phyloP scores from a whole-genome alignment of 2,797 vertebrate species.

The Brotogeris chrysoptera region DNA sequence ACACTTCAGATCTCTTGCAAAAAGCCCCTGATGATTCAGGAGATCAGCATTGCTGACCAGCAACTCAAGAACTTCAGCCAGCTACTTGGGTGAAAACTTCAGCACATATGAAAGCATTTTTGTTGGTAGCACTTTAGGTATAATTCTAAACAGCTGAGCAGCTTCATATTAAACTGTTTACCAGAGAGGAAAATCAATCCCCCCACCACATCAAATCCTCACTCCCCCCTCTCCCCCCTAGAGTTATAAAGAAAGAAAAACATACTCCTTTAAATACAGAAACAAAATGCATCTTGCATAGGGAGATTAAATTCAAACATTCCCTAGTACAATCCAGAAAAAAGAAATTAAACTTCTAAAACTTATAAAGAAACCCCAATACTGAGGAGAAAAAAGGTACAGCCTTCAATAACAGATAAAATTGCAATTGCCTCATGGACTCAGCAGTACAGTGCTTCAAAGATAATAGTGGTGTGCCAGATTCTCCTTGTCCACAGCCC shows the following conservation, averaged over 20 bases:
- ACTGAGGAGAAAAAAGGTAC: not conserved
- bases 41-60: not conserved
- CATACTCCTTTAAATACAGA: not conserved
- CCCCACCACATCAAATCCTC: not conserved
- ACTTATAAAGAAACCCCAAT: not conserved
- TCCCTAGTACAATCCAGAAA: not conserved
- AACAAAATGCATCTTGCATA: not conserved
- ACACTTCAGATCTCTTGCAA: not conserved
- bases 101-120: not conserved
- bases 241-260: not conserved
- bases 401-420: not conserved
- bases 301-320: not conserved
- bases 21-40: not conserved
- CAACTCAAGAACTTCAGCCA: not conserved
- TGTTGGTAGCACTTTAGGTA: not conserved
- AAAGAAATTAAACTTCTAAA: not conserved
- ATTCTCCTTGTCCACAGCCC: not conserved
- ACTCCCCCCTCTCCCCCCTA: fast-evolving
- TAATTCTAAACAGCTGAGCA: not conserved
- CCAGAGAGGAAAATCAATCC: not conserved
- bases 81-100: not conserved
- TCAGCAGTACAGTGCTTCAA: not conserved
- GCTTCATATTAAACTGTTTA: conserved; percentile 3
- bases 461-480: not conserved
- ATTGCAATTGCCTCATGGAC: not conserved